Conservation (phyloP, 2,888 invertebrate genomes). For the Molanna angustata region DNA sequence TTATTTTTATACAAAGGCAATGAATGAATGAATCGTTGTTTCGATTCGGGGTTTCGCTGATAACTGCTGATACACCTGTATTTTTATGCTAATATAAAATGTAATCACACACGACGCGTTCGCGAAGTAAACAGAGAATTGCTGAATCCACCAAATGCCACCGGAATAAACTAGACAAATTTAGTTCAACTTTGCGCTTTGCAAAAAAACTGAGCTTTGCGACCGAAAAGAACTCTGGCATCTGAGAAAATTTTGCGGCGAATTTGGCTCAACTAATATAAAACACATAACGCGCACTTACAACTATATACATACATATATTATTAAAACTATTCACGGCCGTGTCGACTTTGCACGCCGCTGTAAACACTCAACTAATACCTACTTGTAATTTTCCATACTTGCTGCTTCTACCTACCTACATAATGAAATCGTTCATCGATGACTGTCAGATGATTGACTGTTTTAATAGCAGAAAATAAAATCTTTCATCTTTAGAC, state of each 20-base stretch:
- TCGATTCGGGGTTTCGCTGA: too few relatives aligned
- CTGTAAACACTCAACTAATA: neutral
- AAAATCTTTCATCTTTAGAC: too few relatives aligned
- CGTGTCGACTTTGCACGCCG: slow-evolving; percentile 4
- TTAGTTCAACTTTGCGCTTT: neutral
- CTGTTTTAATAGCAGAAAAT: too few relatives aligned
- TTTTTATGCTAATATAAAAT: too few relatives aligned
- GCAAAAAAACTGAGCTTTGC: neutral
- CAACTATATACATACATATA: neutral
- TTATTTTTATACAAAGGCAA: too few relatives aligned
- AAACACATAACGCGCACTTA: neutral
- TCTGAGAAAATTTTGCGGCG: slow-evolving; percentile 16
- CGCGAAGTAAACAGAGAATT: neutral
- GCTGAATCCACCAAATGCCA: slow-evolving; percentile 1
- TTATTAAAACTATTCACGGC: too few relatives aligned
- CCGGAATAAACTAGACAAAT: slow-evolving; percentile 3
- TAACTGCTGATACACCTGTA: neutral
- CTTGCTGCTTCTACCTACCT: neutral
- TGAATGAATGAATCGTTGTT: too few relatives aligned
- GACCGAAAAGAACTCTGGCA: slow-evolving; percentile 1
- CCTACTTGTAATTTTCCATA: neutral
- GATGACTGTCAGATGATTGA: neutral
- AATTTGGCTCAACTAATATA: slow-evolving; percentile 12
- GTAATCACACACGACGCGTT: neutral
- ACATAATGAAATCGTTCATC: neutral